phyloP scores from a whole-genome alignment of 2,797 vertebrate species.

The Triplophysa yarkandensis region DNA sequence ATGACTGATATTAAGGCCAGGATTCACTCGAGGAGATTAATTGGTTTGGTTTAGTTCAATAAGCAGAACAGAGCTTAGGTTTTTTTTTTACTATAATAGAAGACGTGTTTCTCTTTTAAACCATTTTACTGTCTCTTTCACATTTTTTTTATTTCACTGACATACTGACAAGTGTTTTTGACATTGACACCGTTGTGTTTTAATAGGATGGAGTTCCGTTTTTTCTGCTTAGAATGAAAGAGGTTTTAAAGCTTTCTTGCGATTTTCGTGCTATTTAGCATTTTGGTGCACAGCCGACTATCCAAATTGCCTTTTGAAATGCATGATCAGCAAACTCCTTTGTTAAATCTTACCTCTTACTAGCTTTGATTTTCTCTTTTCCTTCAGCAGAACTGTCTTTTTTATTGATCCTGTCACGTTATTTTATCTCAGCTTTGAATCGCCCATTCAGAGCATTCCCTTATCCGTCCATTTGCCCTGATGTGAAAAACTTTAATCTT shows the following conservation, averaged over 20 bases:
- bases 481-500: slow-evolving; percentile 27
- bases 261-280: slow-evolving; percentile 20
- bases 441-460: slow-evolving; percentile 24
- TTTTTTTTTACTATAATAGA: neutral
- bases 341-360: neutral
- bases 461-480: slow-evolving; percentile 8
- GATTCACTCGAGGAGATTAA: slow-evolving; percentile 27
- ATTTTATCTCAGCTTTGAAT: slow-evolving; percentile 42
- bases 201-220: slow-evolving; percentile 26
- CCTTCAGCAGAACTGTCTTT: slow-evolving; percentile 25
- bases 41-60: slow-evolving; percentile 43
- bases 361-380: slow-evolving; percentile 31
- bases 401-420: slow-evolving; percentile 45
- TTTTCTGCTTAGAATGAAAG: slow-evolving; percentile 37
- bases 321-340: neutral
- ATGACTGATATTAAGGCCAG: slow-evolving; percentile 34
- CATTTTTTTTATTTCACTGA: neutral
- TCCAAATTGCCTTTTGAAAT: neutral
- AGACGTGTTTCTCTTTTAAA: slow-evolving; percentile 19
- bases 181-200: slow-evolving; percentile 34
- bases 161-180: slow-evolving; percentile 9
- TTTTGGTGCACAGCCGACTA: neutral
- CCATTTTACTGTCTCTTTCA: neutral
- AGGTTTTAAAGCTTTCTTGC: slow-evolving; percentile 18
- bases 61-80: slow-evolving; percentile 22